Evolutionary conservation across 2,888 invertebrate genomes (phyloP).

Genomic region (Xestia ashworthii): DNA sequence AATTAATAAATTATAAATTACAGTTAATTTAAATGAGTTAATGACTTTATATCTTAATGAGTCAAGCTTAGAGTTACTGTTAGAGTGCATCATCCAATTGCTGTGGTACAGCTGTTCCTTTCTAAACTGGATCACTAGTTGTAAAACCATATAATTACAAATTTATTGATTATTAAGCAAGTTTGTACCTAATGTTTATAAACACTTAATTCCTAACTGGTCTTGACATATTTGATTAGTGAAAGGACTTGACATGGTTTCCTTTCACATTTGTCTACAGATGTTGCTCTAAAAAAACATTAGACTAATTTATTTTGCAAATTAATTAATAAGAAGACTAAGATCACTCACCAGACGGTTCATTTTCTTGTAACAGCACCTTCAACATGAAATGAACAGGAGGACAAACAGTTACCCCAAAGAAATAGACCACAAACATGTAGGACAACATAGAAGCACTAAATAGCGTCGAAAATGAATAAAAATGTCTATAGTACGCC

Average conservation of each 20-base stretch:
- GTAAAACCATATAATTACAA: neutral
- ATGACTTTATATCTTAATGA: neutral
- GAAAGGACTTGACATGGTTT: slow-evolving; percentile 38
- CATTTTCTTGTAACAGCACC: slow-evolving; percentile 82
- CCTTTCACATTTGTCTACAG: slow-evolving; percentile 23
- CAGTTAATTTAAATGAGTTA: neutral
- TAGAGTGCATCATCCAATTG: neutral
- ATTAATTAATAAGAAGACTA: slow-evolving; percentile 15
- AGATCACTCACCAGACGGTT: slow-evolving; percentile 87
- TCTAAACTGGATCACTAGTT: neutral
- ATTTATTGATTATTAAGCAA: neutral
- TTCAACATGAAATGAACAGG: slow-evolving; percentile 87
- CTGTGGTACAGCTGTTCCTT: neutral
- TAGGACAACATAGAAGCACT: slow-evolving; percentile 88
- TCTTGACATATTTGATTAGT: slow-evolving; percentile 40
- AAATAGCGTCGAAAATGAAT: slow-evolving; percentile 92
- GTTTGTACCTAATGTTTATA: neutral
- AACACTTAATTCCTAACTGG: neutral
- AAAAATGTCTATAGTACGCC: slow-evolving; percentile 95
- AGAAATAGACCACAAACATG: slow-evolving; percentile 87
- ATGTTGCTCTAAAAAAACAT: slow-evolving; percentile 1
- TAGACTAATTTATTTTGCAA: neutral
- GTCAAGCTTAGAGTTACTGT: neutral
- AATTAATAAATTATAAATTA: neutral
- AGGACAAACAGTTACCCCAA: slow-evolving; percentile 85